These are phyloP conservation scores for Manis crassicaudata DNA, from an alignment of 2,797 vertebrate species.

Conservation along the genomic window DNA sequence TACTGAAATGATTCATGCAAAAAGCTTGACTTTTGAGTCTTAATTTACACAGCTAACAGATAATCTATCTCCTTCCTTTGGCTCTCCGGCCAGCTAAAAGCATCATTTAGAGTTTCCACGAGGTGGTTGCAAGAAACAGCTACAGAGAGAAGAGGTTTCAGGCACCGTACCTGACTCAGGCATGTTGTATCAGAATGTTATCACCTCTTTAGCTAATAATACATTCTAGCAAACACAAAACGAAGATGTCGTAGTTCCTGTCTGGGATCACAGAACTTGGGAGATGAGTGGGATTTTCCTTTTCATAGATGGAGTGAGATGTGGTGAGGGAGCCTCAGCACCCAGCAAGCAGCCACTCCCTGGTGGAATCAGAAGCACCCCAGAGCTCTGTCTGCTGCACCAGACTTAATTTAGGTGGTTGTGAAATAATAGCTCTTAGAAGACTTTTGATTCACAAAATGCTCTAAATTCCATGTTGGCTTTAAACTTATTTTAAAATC, in stretches of 20 bases:
- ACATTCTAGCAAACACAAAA: neutral
- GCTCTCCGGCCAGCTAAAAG: neutral
- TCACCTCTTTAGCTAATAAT: neutral
- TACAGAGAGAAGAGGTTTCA: fast-evolving
- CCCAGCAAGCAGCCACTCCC: fast-evolving
- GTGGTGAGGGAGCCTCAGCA: neutral
- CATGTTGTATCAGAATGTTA: neutral
- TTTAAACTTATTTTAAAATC: constrained; percentile 3
- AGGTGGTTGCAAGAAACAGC: fast-evolving
- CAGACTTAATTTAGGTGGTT: neutral
- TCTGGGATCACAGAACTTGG: neutral
- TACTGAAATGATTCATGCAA: fast-evolving
- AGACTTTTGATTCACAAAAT: neutral
- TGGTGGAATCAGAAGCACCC: neutral
- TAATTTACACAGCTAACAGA: neutral
- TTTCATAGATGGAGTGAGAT: neutral
- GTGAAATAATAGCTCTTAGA: neutral
- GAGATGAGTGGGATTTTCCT: neutral
- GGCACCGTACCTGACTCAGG: too few relatives aligned
- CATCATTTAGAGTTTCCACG: fast-evolving
- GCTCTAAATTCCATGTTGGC: neutral
- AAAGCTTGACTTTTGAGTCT: neutral
- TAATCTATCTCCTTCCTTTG: neutral
- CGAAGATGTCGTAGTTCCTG: neutral
- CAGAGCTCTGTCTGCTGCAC: neutral